Conservation (phyloP, 2,888 invertebrate species). For the Aporophyla nigra region DNA sequence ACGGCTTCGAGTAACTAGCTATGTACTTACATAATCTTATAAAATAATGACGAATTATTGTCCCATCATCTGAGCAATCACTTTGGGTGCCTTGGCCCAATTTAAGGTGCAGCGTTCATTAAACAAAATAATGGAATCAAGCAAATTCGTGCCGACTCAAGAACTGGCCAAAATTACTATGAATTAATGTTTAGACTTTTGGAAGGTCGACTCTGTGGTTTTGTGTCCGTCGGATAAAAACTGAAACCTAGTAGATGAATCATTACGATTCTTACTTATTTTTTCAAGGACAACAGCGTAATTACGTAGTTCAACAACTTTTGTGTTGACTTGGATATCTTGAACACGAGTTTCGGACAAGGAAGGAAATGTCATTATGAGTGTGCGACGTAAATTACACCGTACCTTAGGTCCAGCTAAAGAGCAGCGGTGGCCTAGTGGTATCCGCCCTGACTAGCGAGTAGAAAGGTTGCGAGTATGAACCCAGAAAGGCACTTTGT, state of each 20-base stretch:
- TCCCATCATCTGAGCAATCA: constrained; percentile 52
- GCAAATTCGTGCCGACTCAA: constrained; percentile 71
- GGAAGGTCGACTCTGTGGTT: constrained; percentile 40
- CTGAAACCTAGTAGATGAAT: constrained; percentile 16
- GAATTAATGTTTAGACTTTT: constrained; percentile 43
- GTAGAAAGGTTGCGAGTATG: too few relatives aligned
- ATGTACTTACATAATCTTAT: constrained; percentile 52
- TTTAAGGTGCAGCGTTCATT: constrained; percentile 62
- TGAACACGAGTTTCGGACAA: background rate
- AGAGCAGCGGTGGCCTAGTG: too few relatives aligned
- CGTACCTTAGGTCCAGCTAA: too few relatives aligned
- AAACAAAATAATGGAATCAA: constrained; percentile 69
- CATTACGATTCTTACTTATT: constrained; percentile 22
- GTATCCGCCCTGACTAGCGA: too few relatives aligned
- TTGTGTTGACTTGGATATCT: too few relatives aligned
- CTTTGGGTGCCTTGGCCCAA: constrained; percentile 66
- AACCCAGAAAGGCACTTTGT: too few relatives aligned
- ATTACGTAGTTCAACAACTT: constrained; percentile 1
- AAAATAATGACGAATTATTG: constrained; percentile 57
- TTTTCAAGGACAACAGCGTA: constrained; percentile 13
- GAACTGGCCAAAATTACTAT: constrained; percentile 52
- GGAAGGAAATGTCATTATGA: background rate
- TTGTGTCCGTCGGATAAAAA: constrained; percentile 9
- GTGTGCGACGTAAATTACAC: background rate
- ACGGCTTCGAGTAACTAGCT: constrained; percentile 24